Percentiles rank a stretch among this genome's conserved stretches.
Evolutionary conservation across 2,797 vertebrate genomes (phyloP).

Genomic region (Hoplostethus atlanticus): DNA sequence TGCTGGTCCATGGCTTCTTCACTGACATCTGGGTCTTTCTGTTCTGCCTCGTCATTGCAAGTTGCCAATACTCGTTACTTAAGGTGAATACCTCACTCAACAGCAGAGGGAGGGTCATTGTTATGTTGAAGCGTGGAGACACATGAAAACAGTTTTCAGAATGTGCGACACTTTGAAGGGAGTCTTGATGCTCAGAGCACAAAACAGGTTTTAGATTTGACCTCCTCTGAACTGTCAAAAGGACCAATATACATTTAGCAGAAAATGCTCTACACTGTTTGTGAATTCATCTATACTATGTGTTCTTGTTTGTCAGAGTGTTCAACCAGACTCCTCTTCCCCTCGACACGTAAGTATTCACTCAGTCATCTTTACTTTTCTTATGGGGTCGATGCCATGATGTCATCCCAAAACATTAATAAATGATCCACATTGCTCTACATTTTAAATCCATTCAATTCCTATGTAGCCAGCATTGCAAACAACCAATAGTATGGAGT

Average conservation of each 20-base stretch:
- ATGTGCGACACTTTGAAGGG: neutral
- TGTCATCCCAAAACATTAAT: neutral
- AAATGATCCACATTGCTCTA: neutral
- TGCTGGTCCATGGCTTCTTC: slow-evolving; percentile 97
- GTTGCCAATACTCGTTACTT: slow-evolving; percentile 97
- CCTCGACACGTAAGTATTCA: slow-evolving; percentile 95
- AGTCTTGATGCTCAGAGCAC: neutral
- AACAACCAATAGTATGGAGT: neutral
- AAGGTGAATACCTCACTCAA: slow-evolving; percentile 86
- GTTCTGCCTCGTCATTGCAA: slow-evolving; percentile 98
- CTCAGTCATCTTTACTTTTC: neutral
- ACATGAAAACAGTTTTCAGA: slow-evolving; percentile 11
- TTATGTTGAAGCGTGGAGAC: slow-evolving; percentile 1
- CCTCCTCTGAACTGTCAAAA: neutral
- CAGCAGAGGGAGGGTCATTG: slow-evolving; percentile 10
- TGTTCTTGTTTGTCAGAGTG: slow-evolving; percentile 87
- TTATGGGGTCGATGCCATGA: neutral
- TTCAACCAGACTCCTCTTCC: slow-evolving; percentile 98
- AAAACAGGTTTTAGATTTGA: neutral
- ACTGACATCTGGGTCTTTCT: slow-evolving; percentile 99
- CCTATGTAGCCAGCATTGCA: neutral
- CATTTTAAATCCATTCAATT: neutral
- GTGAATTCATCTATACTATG: neutral
- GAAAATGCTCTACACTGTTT: neutral
- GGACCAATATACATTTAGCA: neutral